Conservation (phyloP, 2,113 vertebrate genomes). For the Oncorhynchus tshawytscha region DNA sequence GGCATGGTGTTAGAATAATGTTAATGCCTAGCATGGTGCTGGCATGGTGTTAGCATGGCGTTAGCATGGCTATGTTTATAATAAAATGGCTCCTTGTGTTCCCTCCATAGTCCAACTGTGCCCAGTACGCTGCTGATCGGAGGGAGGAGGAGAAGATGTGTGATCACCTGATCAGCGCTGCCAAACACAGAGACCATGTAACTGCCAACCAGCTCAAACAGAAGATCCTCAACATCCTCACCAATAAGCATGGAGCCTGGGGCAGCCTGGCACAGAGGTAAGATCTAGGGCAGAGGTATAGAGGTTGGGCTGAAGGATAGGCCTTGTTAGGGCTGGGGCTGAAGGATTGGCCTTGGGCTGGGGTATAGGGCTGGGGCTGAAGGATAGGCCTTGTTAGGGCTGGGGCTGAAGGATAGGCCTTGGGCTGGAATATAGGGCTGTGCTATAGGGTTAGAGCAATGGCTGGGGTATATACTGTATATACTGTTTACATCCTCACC, state of each 20-base stretch:
- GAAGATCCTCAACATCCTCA: conserved; percentile 96
- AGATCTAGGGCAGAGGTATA: conserved; percentile 15
- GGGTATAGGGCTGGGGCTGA: too few species aligned
- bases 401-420: too few species aligned
- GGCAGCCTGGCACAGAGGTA: conserved; percentile 91
- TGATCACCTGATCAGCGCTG: conserved; percentile 93
- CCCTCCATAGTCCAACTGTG: conserved; percentile 83
- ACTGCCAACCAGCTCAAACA: conserved; percentile 96
- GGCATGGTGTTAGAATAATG: neutral
- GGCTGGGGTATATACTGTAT: conserved; percentile 8
- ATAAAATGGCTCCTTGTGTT: conserved; percentile 14
- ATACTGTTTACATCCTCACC: conserved; percentile 85
- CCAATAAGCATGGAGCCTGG: conserved; percentile 96
- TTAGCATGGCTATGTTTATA: conserved; percentile 17
- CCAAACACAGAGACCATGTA: conserved; percentile 94
- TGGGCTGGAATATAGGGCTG: neutral
- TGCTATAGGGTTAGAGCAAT: neutral
- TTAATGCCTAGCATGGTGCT: too few species aligned
- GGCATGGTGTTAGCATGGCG: too few species aligned
- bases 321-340: neutral
- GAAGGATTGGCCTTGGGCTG: neutral
- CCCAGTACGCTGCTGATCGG: conserved; percentile 90
- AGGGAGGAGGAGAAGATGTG: conserved; percentile 97
- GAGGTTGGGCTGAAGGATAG: neutral
- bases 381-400: too few species aligned